phyloP scores from a whole-genome alignment of 2,113 vertebrate species.

The Scophthalmus maximus region DNA sequence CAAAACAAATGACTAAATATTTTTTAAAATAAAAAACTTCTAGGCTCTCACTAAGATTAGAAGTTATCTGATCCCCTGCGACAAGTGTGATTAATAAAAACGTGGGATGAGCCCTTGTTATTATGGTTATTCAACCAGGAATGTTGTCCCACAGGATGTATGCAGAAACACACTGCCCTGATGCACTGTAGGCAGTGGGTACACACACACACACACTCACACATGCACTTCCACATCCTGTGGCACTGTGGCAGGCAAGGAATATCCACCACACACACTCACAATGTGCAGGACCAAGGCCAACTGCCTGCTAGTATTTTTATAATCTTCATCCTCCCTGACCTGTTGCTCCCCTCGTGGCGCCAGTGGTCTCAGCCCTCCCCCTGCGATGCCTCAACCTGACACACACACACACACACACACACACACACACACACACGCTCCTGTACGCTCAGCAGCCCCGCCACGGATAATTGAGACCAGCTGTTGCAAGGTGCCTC shows the following conservation, averaged over 20 bases:
- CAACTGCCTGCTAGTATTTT: slow-evolving; percentile 86
- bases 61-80: background rate
- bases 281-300: slow-evolving; percentile 73
- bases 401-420: slow-evolving; percentile 47
- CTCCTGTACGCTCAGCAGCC: slow-evolving; percentile 70
- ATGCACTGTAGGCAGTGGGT: slow-evolving; percentile 18
- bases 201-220: slow-evolving; percentile 25
- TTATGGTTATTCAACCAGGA: slow-evolving; percentile 42
- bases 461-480: slow-evolving; percentile 84
- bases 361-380: slow-evolving; percentile 84
- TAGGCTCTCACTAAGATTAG: too few species aligned
- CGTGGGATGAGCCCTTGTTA: slow-evolving; percentile 8
- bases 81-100: slow-evolving; percentile 6
- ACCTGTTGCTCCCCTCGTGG: slow-evolving; percentile 86
- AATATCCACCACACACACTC: slow-evolving; percentile 63
- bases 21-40: background rate
- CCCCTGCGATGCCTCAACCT: slow-evolving; percentile 60
- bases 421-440: slow-evolving; percentile 50
- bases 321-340: slow-evolving; percentile 87
- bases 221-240: slow-evolving; percentile 63
- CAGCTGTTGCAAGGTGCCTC: slow-evolving; percentile 89
- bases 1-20: too few species aligned
- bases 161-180: slow-evolving; percentile 16
- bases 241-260: slow-evolving; percentile 57
- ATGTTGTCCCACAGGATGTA: slow-evolving; percentile 54